A percentile compares a stretch with the other conserved stretches of the same genome.
Conservation (phyloP, 2,797 vertebrate genomes). For the Arctocebus calabarensis region DNA sequence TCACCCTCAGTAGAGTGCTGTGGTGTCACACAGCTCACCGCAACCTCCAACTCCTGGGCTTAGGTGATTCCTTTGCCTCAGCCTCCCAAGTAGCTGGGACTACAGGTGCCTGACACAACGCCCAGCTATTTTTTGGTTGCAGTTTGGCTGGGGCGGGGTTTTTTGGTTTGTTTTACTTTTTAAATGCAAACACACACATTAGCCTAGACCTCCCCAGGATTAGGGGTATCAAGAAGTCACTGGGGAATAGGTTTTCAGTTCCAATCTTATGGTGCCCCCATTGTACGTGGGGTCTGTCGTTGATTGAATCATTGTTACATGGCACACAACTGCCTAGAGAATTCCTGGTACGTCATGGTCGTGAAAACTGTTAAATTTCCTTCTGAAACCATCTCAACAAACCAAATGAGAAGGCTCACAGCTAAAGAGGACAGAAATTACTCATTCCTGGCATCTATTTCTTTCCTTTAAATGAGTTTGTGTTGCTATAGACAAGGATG, state of each 20-base stretch:
- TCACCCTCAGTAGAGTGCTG: no score
- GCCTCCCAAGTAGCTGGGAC: no score
- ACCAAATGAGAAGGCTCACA: background rate
- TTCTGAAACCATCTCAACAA: slow-evolving; percentile 30
- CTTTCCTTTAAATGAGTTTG: background rate
- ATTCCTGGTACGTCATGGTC: background rate
- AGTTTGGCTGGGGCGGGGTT: no score
- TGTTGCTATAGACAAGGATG: slow-evolving; percentile 6
- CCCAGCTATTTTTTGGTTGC: no score
- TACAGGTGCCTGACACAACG: no score
- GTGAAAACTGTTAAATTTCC: background rate
- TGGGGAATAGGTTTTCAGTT: background rate
- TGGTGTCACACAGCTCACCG: no score
- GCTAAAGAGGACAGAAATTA: background rate
- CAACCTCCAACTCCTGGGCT: no score
- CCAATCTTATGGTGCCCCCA: background rate
- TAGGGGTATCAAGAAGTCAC: background rate
- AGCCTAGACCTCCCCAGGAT: background rate
- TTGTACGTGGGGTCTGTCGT: background rate
- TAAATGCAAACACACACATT: background rate
- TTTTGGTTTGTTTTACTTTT: background rate
- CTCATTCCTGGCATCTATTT: background rate
- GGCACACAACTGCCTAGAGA: background rate
- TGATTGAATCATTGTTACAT: background rate
- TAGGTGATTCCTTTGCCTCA: no score